Percentiles rank a stretch among this genome's conserved stretches.
phyloP scores from a whole-genome alignment of 2,113 vertebrate genomes.

The Seriola rivoliana region DNA sequence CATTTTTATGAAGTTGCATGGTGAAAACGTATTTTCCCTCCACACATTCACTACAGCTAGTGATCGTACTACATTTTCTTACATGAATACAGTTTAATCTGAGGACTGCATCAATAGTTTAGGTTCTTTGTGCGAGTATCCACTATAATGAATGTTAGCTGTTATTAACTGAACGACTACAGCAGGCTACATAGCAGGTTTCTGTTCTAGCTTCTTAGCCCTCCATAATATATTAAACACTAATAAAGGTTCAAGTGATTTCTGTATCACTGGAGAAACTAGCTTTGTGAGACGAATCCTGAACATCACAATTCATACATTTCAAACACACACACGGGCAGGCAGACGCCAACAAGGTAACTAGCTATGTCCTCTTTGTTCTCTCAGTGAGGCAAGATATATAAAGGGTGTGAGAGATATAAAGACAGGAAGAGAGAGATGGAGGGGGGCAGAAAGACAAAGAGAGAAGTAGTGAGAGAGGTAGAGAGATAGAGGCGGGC shows the following conservation, averaged over 20 bases:
- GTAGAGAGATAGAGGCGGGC: conserved; percentile 54
- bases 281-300: conserved; percentile 6
- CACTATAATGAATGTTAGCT: not conserved
- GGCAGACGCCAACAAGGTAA: conserved; percentile 37
- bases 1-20: not conserved
- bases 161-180: not conserved
- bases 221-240: conserved; percentile 1
- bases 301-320: not conserved
- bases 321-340: conserved; percentile 16
- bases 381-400: conserved; percentile 39
- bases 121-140: not conserved
- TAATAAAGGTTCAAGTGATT: conserved; percentile 10
- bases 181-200: not conserved
- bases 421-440: conserved; percentile 43
- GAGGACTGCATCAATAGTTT: not conserved
- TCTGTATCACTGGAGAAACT: conserved; percentile 19
- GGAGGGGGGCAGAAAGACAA: conserved; percentile 45
- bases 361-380: conserved; percentile 65
- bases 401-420: conserved; percentile 46
- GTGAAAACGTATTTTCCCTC: not conserved
- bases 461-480: conserved; percentile 47
- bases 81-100: not conserved
- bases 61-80: not conserved
- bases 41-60: not conserved
- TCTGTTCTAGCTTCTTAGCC: not conserved